Conservation (phyloP, 2,113 vertebrate genomes). For the Thalassarche chlororhynchos region DNA sequence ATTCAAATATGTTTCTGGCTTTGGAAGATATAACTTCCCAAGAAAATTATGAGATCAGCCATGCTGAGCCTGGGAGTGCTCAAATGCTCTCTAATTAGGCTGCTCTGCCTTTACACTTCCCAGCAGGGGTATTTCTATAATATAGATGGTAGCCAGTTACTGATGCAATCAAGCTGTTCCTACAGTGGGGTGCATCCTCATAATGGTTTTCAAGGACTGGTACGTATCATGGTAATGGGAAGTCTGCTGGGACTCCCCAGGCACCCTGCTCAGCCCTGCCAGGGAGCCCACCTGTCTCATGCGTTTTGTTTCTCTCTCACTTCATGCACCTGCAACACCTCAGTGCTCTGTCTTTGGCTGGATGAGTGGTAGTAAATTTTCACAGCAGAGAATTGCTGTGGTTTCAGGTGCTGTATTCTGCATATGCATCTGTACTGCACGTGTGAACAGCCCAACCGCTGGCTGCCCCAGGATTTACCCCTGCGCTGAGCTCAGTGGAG, state of each 20-base stretch:
- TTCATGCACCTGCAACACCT: neutral
- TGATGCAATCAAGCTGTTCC: neutral
- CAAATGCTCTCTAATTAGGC: neutral
- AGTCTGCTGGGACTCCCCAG: neutral
- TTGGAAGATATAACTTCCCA: neutral
- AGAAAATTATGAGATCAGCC: neutral
- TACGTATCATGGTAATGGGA: neutral
- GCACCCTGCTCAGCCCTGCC: neutral
- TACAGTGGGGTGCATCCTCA: neutral
- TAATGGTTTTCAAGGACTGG: neutral
- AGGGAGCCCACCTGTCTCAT: neutral
- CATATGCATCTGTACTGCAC: rapidly evolving
- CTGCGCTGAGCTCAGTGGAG: neutral
- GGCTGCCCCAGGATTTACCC: neutral
- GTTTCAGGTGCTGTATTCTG: neutral
- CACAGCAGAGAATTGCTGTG: neutral
- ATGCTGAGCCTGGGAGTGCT: neutral
- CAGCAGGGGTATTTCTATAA: neutral
- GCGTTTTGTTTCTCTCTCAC: neutral
- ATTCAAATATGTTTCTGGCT: neutral
- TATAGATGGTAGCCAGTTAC: neutral
- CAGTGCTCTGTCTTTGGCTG: neutral
- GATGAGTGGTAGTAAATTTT: neutral
- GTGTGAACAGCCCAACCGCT: neutral
- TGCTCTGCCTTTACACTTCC: neutral